phyloP scores from a whole-genome alignment of 2,888 invertebrate genomes.

The Eupithecia insigniata region DNA sequence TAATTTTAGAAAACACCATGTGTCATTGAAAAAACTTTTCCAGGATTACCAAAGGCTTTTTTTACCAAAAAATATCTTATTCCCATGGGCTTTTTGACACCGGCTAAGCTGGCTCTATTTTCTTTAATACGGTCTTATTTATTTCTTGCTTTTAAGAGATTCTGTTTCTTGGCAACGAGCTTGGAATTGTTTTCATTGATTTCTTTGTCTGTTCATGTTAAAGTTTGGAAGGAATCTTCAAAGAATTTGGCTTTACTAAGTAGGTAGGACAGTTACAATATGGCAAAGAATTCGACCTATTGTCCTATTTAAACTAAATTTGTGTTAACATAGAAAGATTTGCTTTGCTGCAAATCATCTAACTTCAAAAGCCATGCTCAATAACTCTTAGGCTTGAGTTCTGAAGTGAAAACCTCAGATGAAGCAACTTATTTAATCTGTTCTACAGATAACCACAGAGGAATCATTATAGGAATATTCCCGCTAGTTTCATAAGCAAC shows the following conservation, averaged over 20 bases:
- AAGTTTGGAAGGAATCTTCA: neutral
- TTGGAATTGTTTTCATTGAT: conserved; percentile 10
- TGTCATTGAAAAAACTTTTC: conserved; percentile 20
- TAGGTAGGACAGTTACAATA: neutral
- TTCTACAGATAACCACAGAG: neutral
- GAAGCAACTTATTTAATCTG: neutral
- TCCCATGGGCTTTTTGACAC: conserved; percentile 1
- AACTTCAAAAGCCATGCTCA: neutral
- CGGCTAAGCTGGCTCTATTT: conserved; percentile 25
- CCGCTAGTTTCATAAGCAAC: conserved; percentile 4
- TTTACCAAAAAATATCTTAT: conserved; percentile 16
- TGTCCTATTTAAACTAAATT: neutral
- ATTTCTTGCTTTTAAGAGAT: conserved; percentile 17
- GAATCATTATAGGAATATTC: conserved; percentile 1
- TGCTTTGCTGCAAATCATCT: neutral
- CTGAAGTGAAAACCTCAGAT: neutral
- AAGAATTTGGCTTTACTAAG: neutral
- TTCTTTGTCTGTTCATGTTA: conserved; percentile 8
- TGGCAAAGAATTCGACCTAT: neutral
- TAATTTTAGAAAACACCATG: neutral
- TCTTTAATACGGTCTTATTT: conserved; percentile 25
- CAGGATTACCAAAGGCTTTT: conserved; percentile 25
- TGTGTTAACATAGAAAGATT: neutral
- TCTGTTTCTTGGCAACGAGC: conserved; percentile 18
- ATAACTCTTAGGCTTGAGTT: neutral